These are phyloP conservation scores for Enteromius unitaeniatus DNA, from an alignment of 2,797 vertebrate genomes.

Conservation along the genomic window DNA sequence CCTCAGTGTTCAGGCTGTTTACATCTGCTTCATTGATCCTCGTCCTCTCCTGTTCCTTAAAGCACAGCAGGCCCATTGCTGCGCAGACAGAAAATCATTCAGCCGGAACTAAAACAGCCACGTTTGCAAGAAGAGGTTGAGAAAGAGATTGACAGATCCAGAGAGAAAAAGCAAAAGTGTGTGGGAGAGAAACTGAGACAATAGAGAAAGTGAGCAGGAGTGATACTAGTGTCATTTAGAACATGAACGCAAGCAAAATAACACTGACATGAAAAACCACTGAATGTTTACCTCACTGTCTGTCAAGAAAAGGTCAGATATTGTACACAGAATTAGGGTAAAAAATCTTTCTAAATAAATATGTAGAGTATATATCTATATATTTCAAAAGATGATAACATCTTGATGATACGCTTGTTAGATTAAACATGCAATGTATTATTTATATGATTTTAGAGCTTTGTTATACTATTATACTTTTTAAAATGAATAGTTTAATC, in stretches of 20 bases:
- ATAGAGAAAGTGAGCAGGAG: conserved; percentile 8
- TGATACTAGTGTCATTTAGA: neutral
- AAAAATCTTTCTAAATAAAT: neutral
- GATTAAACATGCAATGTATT: neutral
- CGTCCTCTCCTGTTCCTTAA: conserved; percentile 57
- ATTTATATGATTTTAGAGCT: neutral
- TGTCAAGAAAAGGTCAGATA: neutral
- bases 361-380: neutral
- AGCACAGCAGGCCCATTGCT: conserved; percentile 60
- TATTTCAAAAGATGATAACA: neutral
- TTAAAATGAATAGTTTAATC: neutral
- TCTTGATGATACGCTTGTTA: neutral
- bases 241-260: neutral
- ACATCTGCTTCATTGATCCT: conserved; percentile 52
- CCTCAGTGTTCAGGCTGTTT: conserved; percentile 14
- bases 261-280: neutral
- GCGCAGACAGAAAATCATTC: conserved; percentile 71
- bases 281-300: neutral
- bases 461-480: neutral
- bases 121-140: conserved; percentile 54
- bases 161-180: conserved; percentile 12
- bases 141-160: conserved; percentile 54
- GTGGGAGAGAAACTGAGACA: conserved; percentile 11
- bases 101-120: conserved; percentile 64
- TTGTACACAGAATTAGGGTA: neutral